A percentile compares a stretch with the other conserved stretches of the same genome.
Evolutionary conservation across 2,888 invertebrate genomes (phyloP).

Genomic region (Hanleya hanleyi): DNA sequence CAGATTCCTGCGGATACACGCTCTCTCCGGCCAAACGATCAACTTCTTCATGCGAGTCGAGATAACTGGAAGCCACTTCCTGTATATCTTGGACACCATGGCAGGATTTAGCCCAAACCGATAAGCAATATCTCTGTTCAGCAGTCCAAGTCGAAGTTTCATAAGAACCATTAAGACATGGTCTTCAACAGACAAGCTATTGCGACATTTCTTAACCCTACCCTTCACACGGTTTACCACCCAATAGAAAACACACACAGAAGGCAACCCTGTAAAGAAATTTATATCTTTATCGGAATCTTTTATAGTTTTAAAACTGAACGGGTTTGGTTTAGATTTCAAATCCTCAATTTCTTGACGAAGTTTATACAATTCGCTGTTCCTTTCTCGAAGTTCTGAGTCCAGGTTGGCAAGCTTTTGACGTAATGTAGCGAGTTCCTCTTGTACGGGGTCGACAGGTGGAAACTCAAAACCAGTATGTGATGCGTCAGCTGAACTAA

Average conservation of each 20-base stretch:
- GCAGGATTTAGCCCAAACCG: slow-evolving; percentile 28
- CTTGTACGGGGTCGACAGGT: not conserved
- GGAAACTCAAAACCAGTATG: not conserved
- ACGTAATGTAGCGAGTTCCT: not conserved
- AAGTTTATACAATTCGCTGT: not conserved
- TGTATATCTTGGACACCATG: slow-evolving; percentile 25
- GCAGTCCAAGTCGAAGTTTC: not conserved
- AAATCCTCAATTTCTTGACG: not conserved
- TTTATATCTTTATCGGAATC: not conserved
- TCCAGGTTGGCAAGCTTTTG: not conserved
- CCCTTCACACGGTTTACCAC: not conserved
- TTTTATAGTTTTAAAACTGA: not conserved
- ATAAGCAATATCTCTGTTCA: slow-evolving; percentile 24
- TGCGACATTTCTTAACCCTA: not conserved
- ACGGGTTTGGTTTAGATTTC: not conserved
- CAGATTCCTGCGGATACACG: not conserved
- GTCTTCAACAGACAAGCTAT: not conserved
- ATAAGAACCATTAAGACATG: not conserved
- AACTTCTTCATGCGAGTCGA: not conserved
- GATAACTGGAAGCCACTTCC: slow-evolving; percentile 26
- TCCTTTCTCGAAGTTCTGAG: not conserved
- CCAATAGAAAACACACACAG: no score
- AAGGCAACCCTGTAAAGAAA: not conserved
- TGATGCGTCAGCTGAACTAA: not conserved
- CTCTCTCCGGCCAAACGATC: not conserved